Evolutionary conservation across 1,140 invertebrate species (phyloP).

Genomic region (Drosophila lini): DNA sequence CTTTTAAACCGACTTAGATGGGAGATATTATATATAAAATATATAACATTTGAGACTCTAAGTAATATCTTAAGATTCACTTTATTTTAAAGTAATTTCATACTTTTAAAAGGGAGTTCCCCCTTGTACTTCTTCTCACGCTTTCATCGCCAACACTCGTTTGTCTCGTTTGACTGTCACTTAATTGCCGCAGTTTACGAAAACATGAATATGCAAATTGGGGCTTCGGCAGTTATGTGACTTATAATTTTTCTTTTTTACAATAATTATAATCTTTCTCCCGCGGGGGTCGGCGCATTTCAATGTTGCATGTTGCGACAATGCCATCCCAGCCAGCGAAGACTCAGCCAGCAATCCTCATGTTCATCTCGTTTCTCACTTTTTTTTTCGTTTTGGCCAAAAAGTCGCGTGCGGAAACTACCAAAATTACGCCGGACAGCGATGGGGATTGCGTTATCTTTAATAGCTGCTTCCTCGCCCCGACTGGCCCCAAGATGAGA

Average conservation of each 20-base stretch:
- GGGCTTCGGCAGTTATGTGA: conserved; percentile 28
- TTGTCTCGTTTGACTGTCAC: conserved; percentile 13
- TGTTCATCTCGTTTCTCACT: conserved; percentile 13
- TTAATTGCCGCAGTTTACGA: conserved; percentile 54
- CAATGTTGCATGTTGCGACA: conserved; percentile 59
- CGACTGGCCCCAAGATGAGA: conserved; percentile 15
- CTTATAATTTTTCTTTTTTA: conserved; percentile 16
- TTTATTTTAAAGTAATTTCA: background rate
- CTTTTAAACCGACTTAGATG: too few relatives aligned
- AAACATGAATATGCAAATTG: conserved; percentile 54
- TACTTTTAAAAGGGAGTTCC: background rate
- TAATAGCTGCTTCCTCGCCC: conserved; percentile 30
- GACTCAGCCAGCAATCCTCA: background rate
- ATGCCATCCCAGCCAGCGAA: conserved; percentile 13
- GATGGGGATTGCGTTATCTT: conserved; percentile 48
- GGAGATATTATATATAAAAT: too few relatives aligned
- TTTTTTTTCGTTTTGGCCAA: conserved; percentile 4
- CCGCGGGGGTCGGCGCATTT: conserved; percentile 31
- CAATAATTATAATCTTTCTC: conserved; percentile 27
- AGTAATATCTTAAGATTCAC: background rate
- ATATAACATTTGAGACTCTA: background rate
- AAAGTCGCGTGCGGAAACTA: conserved; percentile 71
- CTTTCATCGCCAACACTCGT: conserved; percentile 27
- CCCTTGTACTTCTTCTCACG: background rate
- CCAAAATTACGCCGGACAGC: conserved; percentile 37